Conservation (phyloP, 23 tunicate species). For the Halocynthia roretzi region DNA sequence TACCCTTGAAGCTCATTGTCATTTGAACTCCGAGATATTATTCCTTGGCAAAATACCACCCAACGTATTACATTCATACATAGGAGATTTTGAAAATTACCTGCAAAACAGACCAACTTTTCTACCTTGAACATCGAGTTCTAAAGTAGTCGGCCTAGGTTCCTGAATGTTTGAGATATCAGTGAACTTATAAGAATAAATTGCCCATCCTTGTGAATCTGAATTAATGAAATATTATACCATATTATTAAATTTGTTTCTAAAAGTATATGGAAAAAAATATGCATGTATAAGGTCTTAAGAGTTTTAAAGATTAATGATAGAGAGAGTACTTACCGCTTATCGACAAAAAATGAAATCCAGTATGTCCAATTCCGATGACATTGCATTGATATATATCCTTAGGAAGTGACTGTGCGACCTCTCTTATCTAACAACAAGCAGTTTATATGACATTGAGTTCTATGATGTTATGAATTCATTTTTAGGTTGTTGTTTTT, state of each 20-base stretch:
- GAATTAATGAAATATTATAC: neutral
- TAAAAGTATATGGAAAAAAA: no score
- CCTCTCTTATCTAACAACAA: neutral
- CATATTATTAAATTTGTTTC: no score
- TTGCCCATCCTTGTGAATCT: constrained; percentile 9
- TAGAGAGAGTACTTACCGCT: neutral
- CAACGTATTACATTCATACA: no score
- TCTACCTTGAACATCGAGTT: neutral
- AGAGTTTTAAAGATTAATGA: neutral
- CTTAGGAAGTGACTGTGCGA: constrained; percentile 1
- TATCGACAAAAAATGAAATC: constrained; percentile 9
- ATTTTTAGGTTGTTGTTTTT: neutral
- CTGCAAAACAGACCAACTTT: constrained; percentile 10
- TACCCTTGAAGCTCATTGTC: no score
- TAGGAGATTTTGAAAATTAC: neutral
- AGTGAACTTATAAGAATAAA: constrained; percentile 12
- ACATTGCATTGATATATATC: constrained; percentile 14
- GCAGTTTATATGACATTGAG: neutral
- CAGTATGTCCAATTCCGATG: constrained; percentile 13
- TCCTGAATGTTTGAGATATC: constrained; percentile 8
- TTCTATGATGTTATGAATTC: neutral
- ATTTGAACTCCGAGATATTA: no score
- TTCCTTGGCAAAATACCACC: no score
- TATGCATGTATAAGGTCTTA: no score
- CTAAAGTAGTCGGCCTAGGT: neutral